Conservation (phyloP, 2,797 vertebrate genomes). For the Pitangus sulphuratus region DNA sequence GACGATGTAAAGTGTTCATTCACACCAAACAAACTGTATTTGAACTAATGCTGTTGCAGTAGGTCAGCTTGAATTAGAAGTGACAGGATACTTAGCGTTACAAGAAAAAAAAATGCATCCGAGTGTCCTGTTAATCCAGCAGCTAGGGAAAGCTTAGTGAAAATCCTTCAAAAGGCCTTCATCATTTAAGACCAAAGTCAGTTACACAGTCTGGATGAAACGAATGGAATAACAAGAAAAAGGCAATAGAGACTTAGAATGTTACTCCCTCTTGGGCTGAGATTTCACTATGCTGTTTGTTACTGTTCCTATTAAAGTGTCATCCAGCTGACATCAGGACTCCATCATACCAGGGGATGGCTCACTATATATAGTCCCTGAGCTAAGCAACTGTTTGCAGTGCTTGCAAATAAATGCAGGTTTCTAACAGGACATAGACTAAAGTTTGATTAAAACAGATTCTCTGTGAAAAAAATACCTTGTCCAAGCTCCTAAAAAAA, state of each 20-base stretch:
- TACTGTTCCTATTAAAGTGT: not conserved
- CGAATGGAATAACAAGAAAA: not conserved
- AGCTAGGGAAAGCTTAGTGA: not conserved
- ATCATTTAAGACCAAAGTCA: not conserved
- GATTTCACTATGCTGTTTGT: not conserved
- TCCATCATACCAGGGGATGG: not conserved
- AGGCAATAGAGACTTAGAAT: not conserved
- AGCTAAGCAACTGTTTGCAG: not conserved
- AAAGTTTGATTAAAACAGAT: not conserved
- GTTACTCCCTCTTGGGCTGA: not conserved
- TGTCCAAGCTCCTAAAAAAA: not conserved
- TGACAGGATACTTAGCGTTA: conserved; percentile 41
- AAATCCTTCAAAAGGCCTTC: not conserved
- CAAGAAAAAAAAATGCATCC: not conserved
- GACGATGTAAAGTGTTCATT: not conserved
- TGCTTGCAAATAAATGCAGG: not conserved
- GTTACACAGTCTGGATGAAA: not conserved
- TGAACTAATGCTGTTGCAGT: conserved; percentile 34
- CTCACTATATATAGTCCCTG: fast-evolving
- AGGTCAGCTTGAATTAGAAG: conserved; percentile 51
- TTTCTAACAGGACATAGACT: not conserved
- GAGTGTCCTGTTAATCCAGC: not conserved
- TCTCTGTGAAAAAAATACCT: not conserved
- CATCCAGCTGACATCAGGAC: not conserved
- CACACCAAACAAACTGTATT: not conserved